phyloP scores from a whole-genome alignment of 2,888 invertebrate species.

The Campoplex nolae region DNA sequence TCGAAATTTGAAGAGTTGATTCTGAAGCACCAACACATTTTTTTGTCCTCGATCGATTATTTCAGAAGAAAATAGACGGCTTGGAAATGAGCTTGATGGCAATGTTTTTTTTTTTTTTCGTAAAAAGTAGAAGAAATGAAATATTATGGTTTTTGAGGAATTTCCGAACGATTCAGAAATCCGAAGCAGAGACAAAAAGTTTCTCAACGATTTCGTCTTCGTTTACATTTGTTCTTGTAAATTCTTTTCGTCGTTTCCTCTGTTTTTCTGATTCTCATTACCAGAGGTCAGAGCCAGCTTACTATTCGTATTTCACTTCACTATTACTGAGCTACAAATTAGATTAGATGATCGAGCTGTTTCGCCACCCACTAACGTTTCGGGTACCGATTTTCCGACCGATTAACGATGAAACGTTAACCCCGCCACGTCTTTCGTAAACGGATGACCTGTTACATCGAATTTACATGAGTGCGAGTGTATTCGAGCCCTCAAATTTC shows the following conservation, averaged over 20 bases:
- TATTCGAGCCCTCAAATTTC: conserved; percentile 24
- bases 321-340: conserved; percentile 31
- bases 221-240: conserved; percentile 5
- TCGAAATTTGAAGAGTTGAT: not conserved
- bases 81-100: no score
- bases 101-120: no score
- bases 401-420: conserved; percentile 46
- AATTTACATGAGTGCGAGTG: conserved; percentile 27
- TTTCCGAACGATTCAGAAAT: not conserved
- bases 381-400: conserved; percentile 41
- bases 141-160: not conserved
- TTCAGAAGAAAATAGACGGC: no score
- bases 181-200: not conserved
- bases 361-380: conserved; percentile 52
- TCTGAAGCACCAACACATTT: not conserved
- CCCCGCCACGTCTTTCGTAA: conserved; percentile 38
- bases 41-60: no score
- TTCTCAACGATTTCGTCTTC: not conserved
- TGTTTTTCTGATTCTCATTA: conserved; percentile 14
- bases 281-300: not conserved
- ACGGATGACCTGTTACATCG: conserved; percentile 42
- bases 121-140: not conserved
- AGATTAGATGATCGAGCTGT: conserved; percentile 43
- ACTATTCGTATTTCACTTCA: conserved; percentile 2
- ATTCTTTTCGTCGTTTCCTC: not conserved